Base-by-base conservation (phyloP, 1,140 invertebrate species). In the Papilio polyxenes region DNA sequence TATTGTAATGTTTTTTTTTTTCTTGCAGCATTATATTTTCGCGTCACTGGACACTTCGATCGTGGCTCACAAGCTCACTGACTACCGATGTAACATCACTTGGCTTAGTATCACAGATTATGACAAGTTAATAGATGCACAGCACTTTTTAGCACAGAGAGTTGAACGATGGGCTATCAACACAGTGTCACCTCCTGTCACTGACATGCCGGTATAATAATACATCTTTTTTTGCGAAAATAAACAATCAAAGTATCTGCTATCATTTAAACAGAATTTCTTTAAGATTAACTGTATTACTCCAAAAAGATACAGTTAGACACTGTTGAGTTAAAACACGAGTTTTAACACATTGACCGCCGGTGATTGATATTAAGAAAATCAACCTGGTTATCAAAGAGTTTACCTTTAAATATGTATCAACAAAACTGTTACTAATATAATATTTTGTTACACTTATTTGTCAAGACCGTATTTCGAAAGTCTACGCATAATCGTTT, bases 61-160 rank as follows among this genome's bases (percentile, higher is more conserved):
- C 7, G 84, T 91, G 0, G 89, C 88, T 5, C 88, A 92, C 8
- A 83, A 90, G 8, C 82, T 93, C 3, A 75, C 83, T 3, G 83
- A 86, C 6, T 88, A 89, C 44, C 83, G 88, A 8, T 89, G 88
- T 0, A 94, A 94, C 69, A 85, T 92, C 10, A 93, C 92, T 1
- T 93, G 92, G 91, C 85, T 94, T 0, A 93, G 92, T 81, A 80
- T 93, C 11, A 89, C 90, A 0, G 83, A 93, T 15, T 90, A 88
- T 77, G 91, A 92, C 8, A 88, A 87, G 49, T 74, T 94, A 37
- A 87, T 87, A 65, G 87, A 91, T 20, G 69, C 88, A 0, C 89
- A 92, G 79, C 88, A 92, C 75, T 86, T 85, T 69, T 81, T 94
- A 10, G 87, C 89, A 0, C 83, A 88, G 15, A 87, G 92, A 82